These are phyloP conservation scores for Zaprionus lineosus DNA, from an alignment of 2,888 invertebrate species.

Conservation along the genomic window DNA sequence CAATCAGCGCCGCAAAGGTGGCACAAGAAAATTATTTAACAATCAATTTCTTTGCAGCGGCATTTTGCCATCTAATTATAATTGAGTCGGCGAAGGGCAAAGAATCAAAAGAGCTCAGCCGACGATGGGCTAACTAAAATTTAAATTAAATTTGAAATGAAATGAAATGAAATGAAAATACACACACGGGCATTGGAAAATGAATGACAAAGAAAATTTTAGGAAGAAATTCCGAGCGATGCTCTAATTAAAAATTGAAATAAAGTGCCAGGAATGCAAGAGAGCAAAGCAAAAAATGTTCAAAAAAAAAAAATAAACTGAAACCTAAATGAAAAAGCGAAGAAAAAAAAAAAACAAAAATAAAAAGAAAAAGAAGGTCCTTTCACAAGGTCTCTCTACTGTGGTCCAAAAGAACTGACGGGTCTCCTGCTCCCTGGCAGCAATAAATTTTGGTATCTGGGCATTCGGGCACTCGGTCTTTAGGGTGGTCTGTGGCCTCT, in stretches of 20 bases:
- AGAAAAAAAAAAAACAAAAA: no score
- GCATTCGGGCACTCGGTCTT: conserved; percentile 18
- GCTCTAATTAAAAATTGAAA: conserved; percentile 76
- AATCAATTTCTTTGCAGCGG: conserved; percentile 71
- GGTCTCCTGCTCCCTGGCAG: conserved; percentile 9
- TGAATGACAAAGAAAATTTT: conserved; percentile 22
- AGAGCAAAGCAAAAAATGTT: no score
- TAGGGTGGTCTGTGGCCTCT: conserved; percentile 52
- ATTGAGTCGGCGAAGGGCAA: conserved; percentile 30
- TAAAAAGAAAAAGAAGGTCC: conserved; percentile 59
- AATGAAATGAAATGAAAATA: conserved; percentile 2
- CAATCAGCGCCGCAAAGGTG: conserved; percentile 72
- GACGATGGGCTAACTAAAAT: conserved; percentile 40
- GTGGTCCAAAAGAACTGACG: not conserved
- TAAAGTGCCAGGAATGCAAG: conserved; percentile 61
- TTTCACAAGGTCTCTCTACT: conserved; percentile 30
- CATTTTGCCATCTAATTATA: conserved; percentile 79
- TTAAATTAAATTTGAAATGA: conserved; percentile 23
- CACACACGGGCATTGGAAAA: conserved; percentile 17
- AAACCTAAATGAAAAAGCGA: no score
- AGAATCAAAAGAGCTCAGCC: conserved; percentile 58
- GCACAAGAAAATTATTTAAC: conserved; percentile 70
- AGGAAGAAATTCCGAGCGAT: conserved; percentile 37
- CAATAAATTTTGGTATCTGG: conserved; percentile 58
- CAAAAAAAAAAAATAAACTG: no score